phyloP scores from a whole-genome alignment of 2,113 vertebrate genomes.

The Neotoma lepida region DNA sequence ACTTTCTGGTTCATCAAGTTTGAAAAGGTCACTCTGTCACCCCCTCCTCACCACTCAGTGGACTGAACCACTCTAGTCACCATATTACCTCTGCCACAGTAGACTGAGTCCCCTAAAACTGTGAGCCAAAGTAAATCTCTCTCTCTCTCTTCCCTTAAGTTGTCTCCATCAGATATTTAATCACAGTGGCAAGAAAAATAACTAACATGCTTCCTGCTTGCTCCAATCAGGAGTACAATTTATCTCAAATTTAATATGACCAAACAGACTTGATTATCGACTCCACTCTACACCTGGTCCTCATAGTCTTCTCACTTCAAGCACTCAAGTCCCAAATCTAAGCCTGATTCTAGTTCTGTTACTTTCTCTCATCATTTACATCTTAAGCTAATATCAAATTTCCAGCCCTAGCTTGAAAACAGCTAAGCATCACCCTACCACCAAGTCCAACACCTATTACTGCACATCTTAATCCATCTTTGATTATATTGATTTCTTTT shows the following conservation, averaged over 20 bases:
- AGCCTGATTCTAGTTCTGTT: not conserved
- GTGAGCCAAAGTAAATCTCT: not conserved
- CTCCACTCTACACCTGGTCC: not conserved
- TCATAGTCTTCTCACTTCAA: not conserved
- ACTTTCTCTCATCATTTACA: not conserved
- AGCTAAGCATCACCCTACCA: not conserved
- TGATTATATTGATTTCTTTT: not conserved
- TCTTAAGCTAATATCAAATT: not conserved
- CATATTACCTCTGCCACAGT: not conserved
- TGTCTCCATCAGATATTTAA: not conserved
- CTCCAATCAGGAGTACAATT: not conserved
- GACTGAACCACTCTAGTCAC: not conserved
- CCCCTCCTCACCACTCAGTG: no score
- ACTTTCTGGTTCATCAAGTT: not conserved
- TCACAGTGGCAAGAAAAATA: not conserved
- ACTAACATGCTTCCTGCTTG: not conserved
- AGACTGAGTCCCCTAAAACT: not conserved
- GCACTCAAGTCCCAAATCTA: not conserved
- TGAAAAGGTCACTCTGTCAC: not conserved
- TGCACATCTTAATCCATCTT: not conserved
- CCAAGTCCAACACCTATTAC: not conserved
- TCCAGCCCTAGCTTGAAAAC: not conserved
- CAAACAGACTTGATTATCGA: not conserved
- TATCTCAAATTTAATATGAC: not conserved
- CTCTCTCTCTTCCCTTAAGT: not conserved